Evolutionary conservation across 2,113 vertebrate genomes (phyloP), one percentile per base, ranked within the genome.

Genomic region (Pimephales promelas): DNA sequence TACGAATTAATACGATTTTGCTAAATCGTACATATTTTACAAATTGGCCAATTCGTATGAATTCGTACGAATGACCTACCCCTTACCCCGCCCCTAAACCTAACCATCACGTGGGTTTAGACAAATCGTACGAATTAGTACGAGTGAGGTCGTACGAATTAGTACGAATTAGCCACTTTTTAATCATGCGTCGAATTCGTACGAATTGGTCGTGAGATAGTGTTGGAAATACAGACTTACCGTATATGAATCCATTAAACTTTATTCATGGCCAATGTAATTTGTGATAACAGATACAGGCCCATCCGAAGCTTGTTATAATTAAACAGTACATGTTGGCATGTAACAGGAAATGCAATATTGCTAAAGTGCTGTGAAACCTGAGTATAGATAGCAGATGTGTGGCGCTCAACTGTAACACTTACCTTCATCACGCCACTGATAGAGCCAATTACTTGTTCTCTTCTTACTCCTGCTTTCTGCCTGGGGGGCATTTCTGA

Each of bases 331-430:
- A 57, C 81, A 81, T 71, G 28, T 40, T 47, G 61, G 43, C 54
- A 82, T 74, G 66, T 88, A 89, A 90, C 89, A 92, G 90, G 91
- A 90, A 92, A 94, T 88, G 89, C 88, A 90, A 92, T 91, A 91
- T 89, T 92, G 88, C 81, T 89, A 85, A 92, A 92, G 91, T 92
- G 87, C 87, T 83, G 83, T 81, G 90, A 90, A 94, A 93, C 91
- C 86, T 82, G 91, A 93, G 91, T 89, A 87, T 76, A 92, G 91
- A 84, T 90, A 92, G 91, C 91, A 92, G 91, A 93, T 93, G 84
- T 83, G 78, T 86, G 90, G 90, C 82, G 77, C 85, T 90, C 84
- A 84, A 88, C 73, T 88, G 91, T 88, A 87, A 88, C 88, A 88
- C 83, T 92, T 92, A 90, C 90, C 81, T 73, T 86, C 87, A 87